Conservation (phyloP, 2,888 invertebrate genomes). For the Criorhina ranunculi region DNA sequence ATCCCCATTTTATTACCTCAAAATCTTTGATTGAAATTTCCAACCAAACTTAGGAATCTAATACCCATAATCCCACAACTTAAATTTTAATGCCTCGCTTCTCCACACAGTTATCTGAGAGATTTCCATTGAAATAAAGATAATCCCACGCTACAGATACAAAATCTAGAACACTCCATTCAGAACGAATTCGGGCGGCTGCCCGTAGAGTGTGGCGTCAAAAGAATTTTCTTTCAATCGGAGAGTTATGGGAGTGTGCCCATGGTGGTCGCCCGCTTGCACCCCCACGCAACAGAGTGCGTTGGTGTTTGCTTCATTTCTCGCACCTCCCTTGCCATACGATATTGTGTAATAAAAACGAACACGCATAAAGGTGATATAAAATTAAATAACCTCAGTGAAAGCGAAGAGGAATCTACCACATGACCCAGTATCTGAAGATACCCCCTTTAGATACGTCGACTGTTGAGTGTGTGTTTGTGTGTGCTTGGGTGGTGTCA, state of each 20-base stretch:
- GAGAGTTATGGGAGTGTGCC: constrained; percentile 60
- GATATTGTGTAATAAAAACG: constrained; percentile 62
- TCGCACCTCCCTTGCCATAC: constrained; percentile 16
- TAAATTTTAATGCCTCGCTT: constrained; percentile 23
- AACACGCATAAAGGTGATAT: constrained; percentile 47
- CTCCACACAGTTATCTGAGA: constrained; percentile 32
- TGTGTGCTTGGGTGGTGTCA: constrained; percentile 65
- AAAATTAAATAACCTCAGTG: constrained; percentile 43
- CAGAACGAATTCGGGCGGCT: constrained; percentile 42
- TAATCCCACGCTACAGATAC: constrained; percentile 69
- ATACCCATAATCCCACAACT: constrained; percentile 55
- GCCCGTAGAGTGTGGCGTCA: constrained; percentile 46
- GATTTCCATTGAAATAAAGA: constrained; percentile 53
- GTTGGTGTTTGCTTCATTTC: neutral
- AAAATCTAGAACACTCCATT: constrained; percentile 61
- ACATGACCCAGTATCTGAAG: constrained; percentile 55
- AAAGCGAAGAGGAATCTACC: constrained; percentile 35
- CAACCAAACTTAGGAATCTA: constrained; percentile 37
- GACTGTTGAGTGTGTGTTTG: neutral
- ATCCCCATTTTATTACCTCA: constrained; percentile 44
- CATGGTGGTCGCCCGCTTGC: constrained; percentile 34
- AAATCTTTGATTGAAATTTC: constrained; percentile 46
- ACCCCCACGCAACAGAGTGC: constrained; percentile 26
- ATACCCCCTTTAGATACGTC: constrained; percentile 31
- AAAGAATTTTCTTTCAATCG: constrained; percentile 33